Evolutionary conservation across 2,113 vertebrate species (phyloP).

Genomic region (Spizaetus ornatus): DNA sequence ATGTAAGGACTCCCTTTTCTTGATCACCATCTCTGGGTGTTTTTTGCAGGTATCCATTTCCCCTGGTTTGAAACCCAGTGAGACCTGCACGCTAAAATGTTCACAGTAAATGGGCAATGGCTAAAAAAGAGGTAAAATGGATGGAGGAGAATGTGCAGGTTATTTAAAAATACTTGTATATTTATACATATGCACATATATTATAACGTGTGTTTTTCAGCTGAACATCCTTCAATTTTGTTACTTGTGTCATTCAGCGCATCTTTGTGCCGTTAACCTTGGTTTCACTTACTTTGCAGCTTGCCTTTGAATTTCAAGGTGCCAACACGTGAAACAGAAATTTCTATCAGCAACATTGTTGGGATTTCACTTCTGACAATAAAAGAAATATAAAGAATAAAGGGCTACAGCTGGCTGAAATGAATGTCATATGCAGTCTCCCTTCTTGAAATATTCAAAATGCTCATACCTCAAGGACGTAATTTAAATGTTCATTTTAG

Average conservation of each 20-base stretch:
- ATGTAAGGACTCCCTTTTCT: neutral
- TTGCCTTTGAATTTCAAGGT: neutral
- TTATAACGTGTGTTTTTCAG: neutral
- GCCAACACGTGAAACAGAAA: neutral
- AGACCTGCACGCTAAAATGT: neutral
- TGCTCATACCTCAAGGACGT: neutral
- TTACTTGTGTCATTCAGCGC: neutral
- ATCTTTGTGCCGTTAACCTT: neutral
- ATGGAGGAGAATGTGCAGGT: neutral
- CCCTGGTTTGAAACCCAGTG: neutral
- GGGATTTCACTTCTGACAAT: neutral
- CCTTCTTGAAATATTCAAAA: conserved; percentile 34
- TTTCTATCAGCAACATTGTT: neutral
- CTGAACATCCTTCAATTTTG: neutral
- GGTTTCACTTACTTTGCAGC: neutral
- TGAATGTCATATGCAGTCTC: neutral
- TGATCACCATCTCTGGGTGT: rapidly evolving
- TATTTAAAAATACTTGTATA: neutral
- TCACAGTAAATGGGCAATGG: neutral
- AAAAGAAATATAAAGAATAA: neutral
- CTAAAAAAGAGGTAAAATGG: neutral
- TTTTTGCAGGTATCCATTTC: neutral
- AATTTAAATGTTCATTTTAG: conserved; percentile 45
- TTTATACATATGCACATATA: neutral
- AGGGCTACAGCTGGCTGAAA: neutral